A percentile compares a stretch with the other conserved stretches of the same genome.
These are phyloP conservation scores for Ambastaia sidthimunki DNA, from an alignment of 2,797 vertebrate species.

Conservation along the genomic window DNA sequence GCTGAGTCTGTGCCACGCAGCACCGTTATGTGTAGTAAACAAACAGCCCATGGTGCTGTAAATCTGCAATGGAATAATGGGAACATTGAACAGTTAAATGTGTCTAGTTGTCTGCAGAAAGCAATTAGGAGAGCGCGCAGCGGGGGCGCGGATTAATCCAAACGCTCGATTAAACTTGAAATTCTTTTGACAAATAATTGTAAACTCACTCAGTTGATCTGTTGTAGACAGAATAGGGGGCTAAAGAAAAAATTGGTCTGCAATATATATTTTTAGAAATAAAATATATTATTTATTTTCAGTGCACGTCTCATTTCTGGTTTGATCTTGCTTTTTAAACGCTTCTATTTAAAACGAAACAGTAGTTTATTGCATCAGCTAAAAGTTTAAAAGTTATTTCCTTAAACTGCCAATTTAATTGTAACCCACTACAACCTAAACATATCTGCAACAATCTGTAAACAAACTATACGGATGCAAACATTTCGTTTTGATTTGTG, in stretches of 20 bases:
- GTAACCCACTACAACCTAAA: not conserved
- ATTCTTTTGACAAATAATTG: constrained; percentile 56
- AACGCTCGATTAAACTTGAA: constrained; percentile 69
- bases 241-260: not conserved
- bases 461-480: constrained; percentile 29
- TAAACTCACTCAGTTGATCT: constrained; percentile 47
- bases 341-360: constrained; percentile 8
- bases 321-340: not conserved
- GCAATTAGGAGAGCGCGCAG: constrained; percentile 69
- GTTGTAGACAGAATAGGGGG: constrained; percentile 20
- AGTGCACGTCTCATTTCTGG: not conserved
- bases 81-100: constrained; percentile 40
- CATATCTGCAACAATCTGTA: not conserved
- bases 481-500: not conserved
- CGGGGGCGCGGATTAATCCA: constrained; percentile 63
- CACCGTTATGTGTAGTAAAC: constrained; percentile 15
- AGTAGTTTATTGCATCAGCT: constrained; percentile 11
- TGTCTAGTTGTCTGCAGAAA: constrained; percentile 43
- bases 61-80: constrained; percentile 28
- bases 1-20: constrained; percentile 12
- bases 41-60: not conserved
- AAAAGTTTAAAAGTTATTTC: constrained; percentile 21
- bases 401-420: constrained; percentile 13
- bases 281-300: not conserved
- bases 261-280: not conserved